These are phyloP conservation scores for Mus pahari DNA, from an alignment of 2,113 vertebrate species.

Conservation along the genomic window DNA sequence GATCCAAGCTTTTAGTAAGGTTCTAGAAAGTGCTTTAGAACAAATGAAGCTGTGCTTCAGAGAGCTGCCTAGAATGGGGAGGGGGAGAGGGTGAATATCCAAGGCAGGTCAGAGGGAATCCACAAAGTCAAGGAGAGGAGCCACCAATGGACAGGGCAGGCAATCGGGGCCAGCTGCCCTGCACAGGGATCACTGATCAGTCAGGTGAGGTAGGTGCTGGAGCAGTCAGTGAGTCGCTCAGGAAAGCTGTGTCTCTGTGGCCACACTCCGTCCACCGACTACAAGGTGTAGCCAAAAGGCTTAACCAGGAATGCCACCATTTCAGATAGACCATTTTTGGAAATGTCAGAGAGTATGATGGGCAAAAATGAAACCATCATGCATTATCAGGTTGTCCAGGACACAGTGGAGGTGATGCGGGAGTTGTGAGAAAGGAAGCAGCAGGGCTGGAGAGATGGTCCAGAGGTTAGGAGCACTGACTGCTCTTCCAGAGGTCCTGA, in stretches of 20 bases:
- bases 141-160: background rate
- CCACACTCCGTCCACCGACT: background rate
- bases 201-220: background rate
- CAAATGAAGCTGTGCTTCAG: too few relatives aligned
- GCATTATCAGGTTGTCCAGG: background rate
- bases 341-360: background rate
- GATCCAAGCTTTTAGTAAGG: background rate
- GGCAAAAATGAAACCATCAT: background rate
- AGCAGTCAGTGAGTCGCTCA: background rate
- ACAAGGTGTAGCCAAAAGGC: background rate
- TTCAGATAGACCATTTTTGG: background rate
- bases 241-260: too few relatives aligned
- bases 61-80: background rate
- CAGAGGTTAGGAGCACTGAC: too few relatives aligned
- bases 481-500: too few relatives aligned
- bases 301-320: background rate
- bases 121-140: background rate
- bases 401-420: background rate
- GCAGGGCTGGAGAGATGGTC: too few relatives aligned
- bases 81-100: too few relatives aligned
- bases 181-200: accelerated
- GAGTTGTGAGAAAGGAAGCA: accelerated
- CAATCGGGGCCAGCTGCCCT: accelerated
- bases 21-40: background rate
- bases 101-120: background rate